A percentile compares a stretch with the other conserved stretches of the same genome.
phyloP scores from a whole-genome alignment of 2,888 invertebrate genomes.

The Mesorhabditis belari region DNA sequence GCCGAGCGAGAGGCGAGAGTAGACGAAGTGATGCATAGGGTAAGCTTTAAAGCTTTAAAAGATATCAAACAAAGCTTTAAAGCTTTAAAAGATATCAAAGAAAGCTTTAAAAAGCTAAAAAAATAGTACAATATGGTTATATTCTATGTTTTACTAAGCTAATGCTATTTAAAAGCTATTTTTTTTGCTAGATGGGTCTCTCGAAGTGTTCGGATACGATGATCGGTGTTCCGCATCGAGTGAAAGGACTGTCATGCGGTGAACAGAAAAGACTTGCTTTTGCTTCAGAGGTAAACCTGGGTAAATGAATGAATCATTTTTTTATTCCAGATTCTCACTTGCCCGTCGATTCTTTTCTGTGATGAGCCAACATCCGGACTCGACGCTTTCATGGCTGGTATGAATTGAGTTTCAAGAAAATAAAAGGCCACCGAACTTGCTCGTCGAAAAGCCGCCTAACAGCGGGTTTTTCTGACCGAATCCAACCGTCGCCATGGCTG shows the following conservation, averaged over 20 bases:
- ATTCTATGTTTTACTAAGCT: no score
- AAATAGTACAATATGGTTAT: neutral
- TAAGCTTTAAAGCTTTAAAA: conserved; percentile 4
- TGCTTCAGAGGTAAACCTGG: conserved; percentile 71
- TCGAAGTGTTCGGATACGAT: conserved; percentile 67
- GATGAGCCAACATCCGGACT: conserved; percentile 60
- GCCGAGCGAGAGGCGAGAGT: conserved; percentile 66
- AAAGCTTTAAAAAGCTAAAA: neutral
- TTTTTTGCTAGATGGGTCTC: conserved; percentile 69
- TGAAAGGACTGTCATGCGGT: conserved; percentile 82
- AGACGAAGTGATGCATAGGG: conserved; percentile 60
- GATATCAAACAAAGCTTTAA: neutral
- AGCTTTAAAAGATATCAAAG: neutral
- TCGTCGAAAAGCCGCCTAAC: no score
- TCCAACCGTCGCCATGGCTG: no score
- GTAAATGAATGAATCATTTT: neutral
- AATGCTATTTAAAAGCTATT: conserved; percentile 54
- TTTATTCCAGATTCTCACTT: conserved; percentile 56
- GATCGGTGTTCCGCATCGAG: conserved; percentile 69
- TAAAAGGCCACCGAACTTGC: no score
- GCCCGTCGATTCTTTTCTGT: conserved; percentile 59
- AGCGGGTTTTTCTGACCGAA: no score
- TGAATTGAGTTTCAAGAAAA: no score
- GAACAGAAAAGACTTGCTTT: conserved; percentile 86
- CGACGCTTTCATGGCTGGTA: conserved; percentile 55